phyloP scores from a whole-genome alignment of 2,888 invertebrate species.

The Lysandra bellargus region DNA sequence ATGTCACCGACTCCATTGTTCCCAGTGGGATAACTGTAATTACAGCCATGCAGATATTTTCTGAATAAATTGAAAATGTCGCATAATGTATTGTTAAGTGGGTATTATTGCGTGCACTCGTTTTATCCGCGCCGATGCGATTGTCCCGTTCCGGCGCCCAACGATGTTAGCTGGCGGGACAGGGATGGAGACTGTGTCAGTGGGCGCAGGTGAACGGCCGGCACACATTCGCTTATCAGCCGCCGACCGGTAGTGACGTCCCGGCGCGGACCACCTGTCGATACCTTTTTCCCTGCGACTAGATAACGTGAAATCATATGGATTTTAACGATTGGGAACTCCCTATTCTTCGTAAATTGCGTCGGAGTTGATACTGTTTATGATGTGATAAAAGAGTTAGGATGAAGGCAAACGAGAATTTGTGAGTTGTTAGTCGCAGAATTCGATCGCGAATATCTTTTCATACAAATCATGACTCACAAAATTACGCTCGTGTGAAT shows the following conservation, averaged over 20 bases:
- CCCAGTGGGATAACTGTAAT: constrained; percentile 55
- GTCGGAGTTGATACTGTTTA: constrained; percentile 7
- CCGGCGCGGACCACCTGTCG: constrained; percentile 59
- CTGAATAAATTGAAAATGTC: constrained; percentile 61
- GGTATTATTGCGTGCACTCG: constrained; percentile 54
- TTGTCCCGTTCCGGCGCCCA: constrained; percentile 47
- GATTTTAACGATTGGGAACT: constrained; percentile 39
- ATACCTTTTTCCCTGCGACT: constrained; percentile 47
- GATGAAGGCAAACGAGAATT: no score
- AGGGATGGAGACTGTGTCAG: constrained; percentile 64
- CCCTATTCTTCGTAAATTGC: constrained; percentile 15
- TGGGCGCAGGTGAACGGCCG: constrained; percentile 77
- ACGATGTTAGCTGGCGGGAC: constrained; percentile 48
- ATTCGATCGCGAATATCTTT: no score
- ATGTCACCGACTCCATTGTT: constrained; percentile 46
- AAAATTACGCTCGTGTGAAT: no score
- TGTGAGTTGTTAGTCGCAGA: no score
- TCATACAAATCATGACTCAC: no score
- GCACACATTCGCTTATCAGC: constrained; percentile 76
- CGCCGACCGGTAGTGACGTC: constrained; percentile 65
- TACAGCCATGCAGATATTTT: constrained; percentile 56
- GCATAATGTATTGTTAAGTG: constrained; percentile 56
- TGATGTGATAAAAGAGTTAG: constrained; percentile 15
- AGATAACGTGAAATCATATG: constrained; percentile 44
- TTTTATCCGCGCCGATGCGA: constrained; percentile 48